Conservation (phyloP, 2,797 vertebrate genomes). For the Mus minutoides region DNA sequence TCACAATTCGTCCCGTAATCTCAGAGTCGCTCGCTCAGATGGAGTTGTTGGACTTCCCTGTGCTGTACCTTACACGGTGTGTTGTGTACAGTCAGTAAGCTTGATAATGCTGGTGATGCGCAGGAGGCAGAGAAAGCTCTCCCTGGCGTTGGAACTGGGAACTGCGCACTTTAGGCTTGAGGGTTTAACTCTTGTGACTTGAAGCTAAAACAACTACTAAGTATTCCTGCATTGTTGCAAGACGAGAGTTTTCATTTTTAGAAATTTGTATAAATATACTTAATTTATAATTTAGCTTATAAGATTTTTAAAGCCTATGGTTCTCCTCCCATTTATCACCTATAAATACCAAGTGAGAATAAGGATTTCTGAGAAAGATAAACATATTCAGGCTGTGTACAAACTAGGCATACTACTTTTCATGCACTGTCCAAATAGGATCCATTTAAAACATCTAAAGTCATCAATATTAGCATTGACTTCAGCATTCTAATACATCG, state of each 20-base stretch:
- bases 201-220: constrained; percentile 5
- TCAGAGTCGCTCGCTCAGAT: not conserved
- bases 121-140: not conserved
- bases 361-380: not conserved
- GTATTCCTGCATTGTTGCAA: not conserved
- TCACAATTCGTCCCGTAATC: not conserved
- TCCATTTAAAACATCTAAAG: constrained; percentile 20
- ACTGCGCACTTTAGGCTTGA: not conserved
- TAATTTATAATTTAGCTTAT: constrained; percentile 2
- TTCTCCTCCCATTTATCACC: not conserved
- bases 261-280: not conserved
- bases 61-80: not conserved
- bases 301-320: not conserved
- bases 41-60: not conserved
- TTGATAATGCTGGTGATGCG: not conserved
- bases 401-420: not conserved
- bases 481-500: not conserved
- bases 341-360: constrained; percentile 2
- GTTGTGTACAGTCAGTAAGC: not conserved
- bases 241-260: constrained; percentile 35
- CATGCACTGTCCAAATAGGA: constrained; percentile 24
- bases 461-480: constrained; percentile 11
- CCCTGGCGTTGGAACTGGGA: not conserved
- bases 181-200: not conserved
- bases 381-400: not conserved